Evolutionary conservation across 2,113 vertebrate species (phyloP).

Genomic region (Gnathonemus echidnorhynchus): DNA sequence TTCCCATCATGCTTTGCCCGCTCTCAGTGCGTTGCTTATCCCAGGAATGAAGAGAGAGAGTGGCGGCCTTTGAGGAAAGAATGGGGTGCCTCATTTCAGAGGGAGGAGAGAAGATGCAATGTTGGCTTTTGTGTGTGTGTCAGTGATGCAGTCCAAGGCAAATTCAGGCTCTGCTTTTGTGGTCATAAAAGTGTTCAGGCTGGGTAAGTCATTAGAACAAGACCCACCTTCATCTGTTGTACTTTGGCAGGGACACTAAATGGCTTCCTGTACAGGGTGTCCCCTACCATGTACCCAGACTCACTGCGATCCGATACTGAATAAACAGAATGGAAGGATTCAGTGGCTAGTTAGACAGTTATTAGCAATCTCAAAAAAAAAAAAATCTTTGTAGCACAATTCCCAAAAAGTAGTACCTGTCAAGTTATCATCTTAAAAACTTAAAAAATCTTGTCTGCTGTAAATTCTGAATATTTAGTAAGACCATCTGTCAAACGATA

Average conservation of each 20-base stretch:
- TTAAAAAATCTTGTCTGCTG: background rate
- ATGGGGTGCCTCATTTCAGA: constrained; percentile 38
- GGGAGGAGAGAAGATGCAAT: constrained; percentile 25
- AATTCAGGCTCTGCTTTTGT: background rate
- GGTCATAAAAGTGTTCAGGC: background rate
- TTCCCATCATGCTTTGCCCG: constrained; percentile 30
- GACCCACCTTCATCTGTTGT: background rate
- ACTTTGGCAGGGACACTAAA: background rate
- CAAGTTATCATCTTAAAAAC: background rate
- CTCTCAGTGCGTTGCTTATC: constrained; percentile 39
- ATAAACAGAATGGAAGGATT: background rate
- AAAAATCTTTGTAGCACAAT: background rate
- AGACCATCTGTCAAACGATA: background rate
- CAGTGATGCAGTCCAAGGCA: background rate
- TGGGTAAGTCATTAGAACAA: background rate
- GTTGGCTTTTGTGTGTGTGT: constrained; percentile 28
- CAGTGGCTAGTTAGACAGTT: background rate
- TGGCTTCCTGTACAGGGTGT: background rate
- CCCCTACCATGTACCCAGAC: background rate
- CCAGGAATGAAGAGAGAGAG: constrained; percentile 44
- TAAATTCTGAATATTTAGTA: background rate
- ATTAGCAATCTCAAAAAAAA: background rate
- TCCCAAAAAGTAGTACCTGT: background rate
- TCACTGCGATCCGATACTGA: background rate
- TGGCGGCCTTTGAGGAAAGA: constrained; percentile 31